Base-by-base conservation (phyloP, 2,113 vertebrate species). In the Paramisgurnus dabryanus region DNA sequence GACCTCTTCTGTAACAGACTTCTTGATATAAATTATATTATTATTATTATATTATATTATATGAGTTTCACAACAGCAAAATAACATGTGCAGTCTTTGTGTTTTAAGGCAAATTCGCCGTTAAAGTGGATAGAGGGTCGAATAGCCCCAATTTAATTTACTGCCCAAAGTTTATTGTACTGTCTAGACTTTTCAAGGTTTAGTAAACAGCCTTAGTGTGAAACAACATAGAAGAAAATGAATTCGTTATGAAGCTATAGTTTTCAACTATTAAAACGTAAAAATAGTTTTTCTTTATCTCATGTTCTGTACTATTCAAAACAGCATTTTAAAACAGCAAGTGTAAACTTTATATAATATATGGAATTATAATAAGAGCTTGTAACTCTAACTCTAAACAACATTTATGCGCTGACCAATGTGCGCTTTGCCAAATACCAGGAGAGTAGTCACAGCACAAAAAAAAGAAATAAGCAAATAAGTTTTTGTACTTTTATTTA, bases 121-220 rank as follows among this genome's bases (percentile, higher is more conserved):
- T 92, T 94, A 91, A 88, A 83, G 90, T 91, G 90, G 92, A 90
- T 91, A 93, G 92, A 94, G 94, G 93, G 93, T 96, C 93, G 94
- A 97, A 97, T 98, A 96, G 95, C 95, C 96, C 95, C 95, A 93
- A 96, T 97, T 98, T 97, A 97, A 96, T 98, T 98, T 98, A 96
- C 95, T 95, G 93, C 95, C 60, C 94, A 89, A 82, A 86, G 95
- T 96, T 99, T 98, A 99, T 96, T 95, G 92, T 96, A 94, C 95
- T 96, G 97, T 98, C 97, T 99, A 98, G 97, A 99, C 97, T 94
- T 96, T 97, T 98, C 97, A 98, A 98, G 95, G 95, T 98, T 97
- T 98, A 95, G 95, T 96, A 98, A 98, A 98, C 95, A 97, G 92
- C 94, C 90, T 88, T 85, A 89, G 88, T 92, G 91, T 93, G 94